A percentile compares a stretch with the other conserved stretches of the same genome.
Conservation (phyloP, 2,888 invertebrate genomes). For the Microplitis manilae region DNA sequence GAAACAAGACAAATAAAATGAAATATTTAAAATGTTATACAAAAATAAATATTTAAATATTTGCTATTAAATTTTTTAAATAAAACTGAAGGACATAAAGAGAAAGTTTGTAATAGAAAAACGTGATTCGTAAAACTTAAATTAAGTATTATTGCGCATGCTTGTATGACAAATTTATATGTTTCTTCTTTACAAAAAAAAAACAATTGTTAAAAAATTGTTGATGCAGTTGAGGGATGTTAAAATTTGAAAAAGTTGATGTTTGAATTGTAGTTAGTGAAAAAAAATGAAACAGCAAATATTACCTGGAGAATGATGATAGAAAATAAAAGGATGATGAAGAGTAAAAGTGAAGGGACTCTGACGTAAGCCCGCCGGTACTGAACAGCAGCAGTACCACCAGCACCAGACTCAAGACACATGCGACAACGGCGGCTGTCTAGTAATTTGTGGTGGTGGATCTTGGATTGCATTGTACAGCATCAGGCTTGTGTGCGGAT, state of each 20-base stretch:
- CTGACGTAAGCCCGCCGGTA: slow-evolving; percentile 28
- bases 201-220: not conserved
- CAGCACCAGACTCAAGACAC: slow-evolving; percentile 17
- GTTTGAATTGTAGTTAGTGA: not conserved
- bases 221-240: not conserved
- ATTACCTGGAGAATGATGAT: not conserved
- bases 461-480: not conserved
- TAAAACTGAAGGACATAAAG: not conserved
- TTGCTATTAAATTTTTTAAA: not conserved
- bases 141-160: not conserved
- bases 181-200: not conserved
- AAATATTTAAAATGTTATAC: not conserved
- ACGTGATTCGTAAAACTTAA: not conserved
- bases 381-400: slow-evolving; percentile 14
- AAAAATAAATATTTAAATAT: not conserved
- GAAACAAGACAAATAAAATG: not conserved
- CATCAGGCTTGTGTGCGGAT: not conserved
- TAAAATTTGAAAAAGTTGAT: not conserved
- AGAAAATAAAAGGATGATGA: slow-evolving; percentile 2
- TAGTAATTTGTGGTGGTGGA: slow-evolving; percentile 15
- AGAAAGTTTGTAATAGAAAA: slow-evolving; percentile 1
- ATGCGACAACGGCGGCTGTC: slow-evolving; percentile 13
- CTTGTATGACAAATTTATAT: not conserved
- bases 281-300: not conserved
- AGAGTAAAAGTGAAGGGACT: not conserved